phyloP scores from a whole-genome alignment of 2,113 vertebrate species.

The Channa maculata region DNA sequence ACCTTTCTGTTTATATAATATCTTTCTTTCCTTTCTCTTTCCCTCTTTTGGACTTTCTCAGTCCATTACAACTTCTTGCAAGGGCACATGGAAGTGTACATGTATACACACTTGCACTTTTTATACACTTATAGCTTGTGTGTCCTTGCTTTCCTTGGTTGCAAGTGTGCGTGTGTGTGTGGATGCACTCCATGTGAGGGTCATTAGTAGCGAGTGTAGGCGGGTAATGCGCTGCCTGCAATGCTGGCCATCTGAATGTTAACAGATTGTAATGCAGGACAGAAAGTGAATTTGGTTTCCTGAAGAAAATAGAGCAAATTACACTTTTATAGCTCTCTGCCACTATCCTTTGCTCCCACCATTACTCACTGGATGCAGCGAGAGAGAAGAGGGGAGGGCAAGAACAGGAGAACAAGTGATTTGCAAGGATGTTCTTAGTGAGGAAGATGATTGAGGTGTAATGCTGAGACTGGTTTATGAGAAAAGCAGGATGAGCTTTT shows the following conservation, averaged over 20 bases:
- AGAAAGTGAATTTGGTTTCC: constrained; percentile 83
- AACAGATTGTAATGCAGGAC: constrained; percentile 80
- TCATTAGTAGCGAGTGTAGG: constrained; percentile 72
- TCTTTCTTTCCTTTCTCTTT: background rate
- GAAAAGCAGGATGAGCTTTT: constrained; percentile 45
- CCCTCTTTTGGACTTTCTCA: constrained; percentile 39
- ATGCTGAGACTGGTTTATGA: constrained; percentile 49
- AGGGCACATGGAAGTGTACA: constrained; percentile 13
- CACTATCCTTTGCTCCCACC: constrained; percentile 79
- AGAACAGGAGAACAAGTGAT: constrained; percentile 63
- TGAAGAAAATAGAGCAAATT: constrained; percentile 84
- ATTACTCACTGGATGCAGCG: constrained; percentile 78
- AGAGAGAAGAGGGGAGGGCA: constrained; percentile 45
- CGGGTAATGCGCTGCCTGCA: constrained; percentile 74
- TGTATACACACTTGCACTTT: constrained; percentile 29
- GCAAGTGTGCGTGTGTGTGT: constrained; percentile 25
- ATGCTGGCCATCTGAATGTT: constrained; percentile 78
- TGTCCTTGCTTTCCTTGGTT: constrained; percentile 43
- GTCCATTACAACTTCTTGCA: constrained; percentile 52
- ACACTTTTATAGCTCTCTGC: constrained; percentile 85
- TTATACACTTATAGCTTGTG: constrained; percentile 18
- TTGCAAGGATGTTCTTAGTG: constrained; percentile 64
- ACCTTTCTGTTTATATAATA: constrained; percentile 25
- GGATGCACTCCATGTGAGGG: constrained; percentile 48
- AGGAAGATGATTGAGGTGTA: constrained; percentile 48